Base-by-base conservation (phyloP, 2,797 vertebrate species). In the Picus viridis region DNA sequence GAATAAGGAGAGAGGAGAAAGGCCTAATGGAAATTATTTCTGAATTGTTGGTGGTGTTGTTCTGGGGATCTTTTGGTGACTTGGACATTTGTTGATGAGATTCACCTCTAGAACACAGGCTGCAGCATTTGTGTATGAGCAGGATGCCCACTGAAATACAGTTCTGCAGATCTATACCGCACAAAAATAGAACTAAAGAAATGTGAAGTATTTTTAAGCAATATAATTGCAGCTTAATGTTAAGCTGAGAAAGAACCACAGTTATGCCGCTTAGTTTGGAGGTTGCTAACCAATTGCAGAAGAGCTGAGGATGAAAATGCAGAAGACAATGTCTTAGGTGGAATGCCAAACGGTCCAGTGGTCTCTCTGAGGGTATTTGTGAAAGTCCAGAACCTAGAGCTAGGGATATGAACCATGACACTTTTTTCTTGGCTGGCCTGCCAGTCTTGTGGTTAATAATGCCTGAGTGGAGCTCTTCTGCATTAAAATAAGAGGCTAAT, bases 81-180 rank as follows among this genome's bases (percentile, higher is more conserved):
- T 95, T 91, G 94, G 93, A 72, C 65, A 41, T 49, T 83, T 7
- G 58, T 62, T 82, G 68, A 83, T 77, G 68, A 91, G 54, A 83
- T 79, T 83, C 71, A 91, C 45, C 62, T 93, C 43, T 65, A 45
- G 30, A 70, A 77, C 22, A 63, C 65, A 59, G 3, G 0, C 30
- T 71, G 11, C 39, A 74, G 43, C 51, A 58, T 47, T 84, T 65
- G 68, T 36, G 12, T 22, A 16, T 8, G 51, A 95, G 61, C 27
- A 82, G 67, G 67, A 57, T 79, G 63, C 73, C 67, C 29, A 9
- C 20, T n/a, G 72, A 34, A 34, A 34, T 34, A 34, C 34, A 34
- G 34, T 34, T 59, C 10, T 45, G 27, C 41, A 39, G 71, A 86
- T n/a, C 43, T 85, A 29, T 8, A 11, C 34, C 27, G 16, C 8